These are phyloP conservation scores for Halichondria panicea DNA, from an alignment of 37 sponge, comb jelly and placozoan genomes.

Conservation along the genomic window DNA sequence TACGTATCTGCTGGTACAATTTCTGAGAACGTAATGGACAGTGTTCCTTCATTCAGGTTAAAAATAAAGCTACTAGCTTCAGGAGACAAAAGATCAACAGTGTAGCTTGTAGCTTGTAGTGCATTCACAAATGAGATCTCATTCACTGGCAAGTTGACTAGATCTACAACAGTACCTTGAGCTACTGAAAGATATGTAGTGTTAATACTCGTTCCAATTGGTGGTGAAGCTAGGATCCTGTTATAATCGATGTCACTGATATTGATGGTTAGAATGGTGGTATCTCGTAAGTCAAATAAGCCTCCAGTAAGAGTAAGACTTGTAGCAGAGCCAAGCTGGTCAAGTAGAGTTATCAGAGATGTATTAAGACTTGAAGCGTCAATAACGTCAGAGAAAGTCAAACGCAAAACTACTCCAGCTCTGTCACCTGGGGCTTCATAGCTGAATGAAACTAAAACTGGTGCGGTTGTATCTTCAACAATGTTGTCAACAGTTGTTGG, in stretches of 20 bases:
- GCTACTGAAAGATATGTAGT: constrained; percentile 60
- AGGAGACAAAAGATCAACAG: constrained; percentile 78
- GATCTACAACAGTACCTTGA: constrained; percentile 55
- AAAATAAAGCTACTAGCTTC: constrained; percentile 52
- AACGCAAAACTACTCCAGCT: constrained; percentile 59
- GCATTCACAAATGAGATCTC: constrained; percentile 55
- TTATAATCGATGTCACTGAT: constrained; percentile 65
- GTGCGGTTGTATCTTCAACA: constrained; percentile 39
- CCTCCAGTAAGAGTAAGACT: constrained; percentile 55
- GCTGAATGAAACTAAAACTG: constrained; percentile 50
- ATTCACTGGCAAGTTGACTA: constrained; percentile 21
- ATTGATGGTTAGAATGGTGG: constrained; percentile 39
- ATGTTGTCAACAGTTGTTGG: constrained; percentile 41
- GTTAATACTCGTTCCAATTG: constrained; percentile 52
- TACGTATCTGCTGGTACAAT: constrained; percentile 37
- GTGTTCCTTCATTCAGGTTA: constrained; percentile 46
- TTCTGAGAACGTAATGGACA: constrained; percentile 82
- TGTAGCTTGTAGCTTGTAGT: constrained; percentile 39
- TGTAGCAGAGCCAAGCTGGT: background rate
- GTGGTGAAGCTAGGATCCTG: constrained; percentile 20
- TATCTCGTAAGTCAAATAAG: background rate
- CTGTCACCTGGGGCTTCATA: constrained; percentile 73
- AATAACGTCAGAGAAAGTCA: constrained; percentile 78
- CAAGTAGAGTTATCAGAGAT: constrained; percentile 52
- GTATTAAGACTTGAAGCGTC: constrained; percentile 48